Evolutionary conservation across 2,113 vertebrate species (phyloP).

Genomic region (Emydura subglobosa): DNA sequence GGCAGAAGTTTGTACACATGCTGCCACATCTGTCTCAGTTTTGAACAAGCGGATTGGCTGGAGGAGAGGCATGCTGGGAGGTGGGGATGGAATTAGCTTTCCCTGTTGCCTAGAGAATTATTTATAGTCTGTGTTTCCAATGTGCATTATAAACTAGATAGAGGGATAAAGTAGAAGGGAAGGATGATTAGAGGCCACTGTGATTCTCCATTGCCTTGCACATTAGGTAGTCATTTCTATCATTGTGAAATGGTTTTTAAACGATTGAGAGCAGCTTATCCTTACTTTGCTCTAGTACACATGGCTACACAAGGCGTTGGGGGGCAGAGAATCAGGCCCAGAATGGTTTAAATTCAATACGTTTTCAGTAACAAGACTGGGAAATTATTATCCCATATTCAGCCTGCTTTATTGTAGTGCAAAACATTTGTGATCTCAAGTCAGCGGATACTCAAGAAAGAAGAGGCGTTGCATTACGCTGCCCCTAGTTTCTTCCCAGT

Average conservation of each 20-base stretch:
- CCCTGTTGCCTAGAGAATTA: neutral
- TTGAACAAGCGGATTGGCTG: neutral
- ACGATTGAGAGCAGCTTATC: neutral
- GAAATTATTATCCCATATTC: conserved; percentile 36
- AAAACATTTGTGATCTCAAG: neutral
- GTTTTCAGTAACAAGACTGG: conserved; percentile 19
- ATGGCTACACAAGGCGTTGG: neutral
- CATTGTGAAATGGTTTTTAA: conserved; percentile 23
- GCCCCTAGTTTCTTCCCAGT: neutral
- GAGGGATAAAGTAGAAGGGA: neutral
- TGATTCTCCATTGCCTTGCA: neutral
- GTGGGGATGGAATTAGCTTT: neutral
- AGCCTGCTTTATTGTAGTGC: conserved; percentile 58
- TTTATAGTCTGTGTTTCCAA: neutral
- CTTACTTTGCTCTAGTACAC: neutral
- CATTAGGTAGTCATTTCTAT: conserved; percentile 12
- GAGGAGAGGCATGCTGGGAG: neutral
- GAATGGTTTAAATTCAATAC: conserved; percentile 22
- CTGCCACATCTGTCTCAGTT: conserved; percentile 25
- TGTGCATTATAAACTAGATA: neutral
- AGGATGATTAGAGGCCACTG: neutral
- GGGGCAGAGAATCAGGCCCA: neutral
- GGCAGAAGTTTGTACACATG: conserved; percentile 22
- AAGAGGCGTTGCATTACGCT: neutral
- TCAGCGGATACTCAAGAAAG: neutral